Conservation (phyloP, 1,140 invertebrate genomes). For the Hypothenemus hampei region DNA sequence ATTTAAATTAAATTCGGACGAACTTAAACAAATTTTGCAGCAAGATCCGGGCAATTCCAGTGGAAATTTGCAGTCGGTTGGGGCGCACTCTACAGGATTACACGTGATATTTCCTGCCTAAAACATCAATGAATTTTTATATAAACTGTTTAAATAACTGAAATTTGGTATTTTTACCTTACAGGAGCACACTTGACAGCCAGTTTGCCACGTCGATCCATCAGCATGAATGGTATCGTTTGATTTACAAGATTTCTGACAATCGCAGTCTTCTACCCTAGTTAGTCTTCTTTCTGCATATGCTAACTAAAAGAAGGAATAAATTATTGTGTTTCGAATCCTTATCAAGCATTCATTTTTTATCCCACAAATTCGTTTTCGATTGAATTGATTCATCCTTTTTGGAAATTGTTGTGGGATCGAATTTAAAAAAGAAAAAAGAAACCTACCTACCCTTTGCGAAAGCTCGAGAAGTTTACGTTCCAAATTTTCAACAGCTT, state of each 20-base stretch:
- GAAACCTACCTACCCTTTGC: conserved; percentile 54
- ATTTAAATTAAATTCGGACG: conserved; percentile 45
- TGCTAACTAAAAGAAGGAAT: conserved; percentile 61
- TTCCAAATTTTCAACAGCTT: conserved; percentile 62
- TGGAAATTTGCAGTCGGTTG: conserved; percentile 72
- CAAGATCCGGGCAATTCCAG: conserved; percentile 71
- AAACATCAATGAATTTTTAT: conserved; percentile 37
- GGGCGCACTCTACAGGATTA: conserved; percentile 70
- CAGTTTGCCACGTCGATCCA: conserved; percentile 74
- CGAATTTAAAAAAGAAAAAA: conserved; percentile 23
- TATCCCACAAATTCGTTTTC: too few relatives aligned
- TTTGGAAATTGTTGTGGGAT: too few relatives aligned
- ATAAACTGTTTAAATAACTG: background rate
- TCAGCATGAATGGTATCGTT: conserved; percentile 71
- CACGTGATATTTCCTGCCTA: conserved; percentile 80
- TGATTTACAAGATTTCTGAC: conserved; percentile 76
- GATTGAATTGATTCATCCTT: too few relatives aligned
- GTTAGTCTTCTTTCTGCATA: conserved; percentile 69
- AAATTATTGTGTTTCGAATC: too few relatives aligned
- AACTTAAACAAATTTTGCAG: conserved; percentile 81
- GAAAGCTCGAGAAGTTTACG: conserved; percentile 63
- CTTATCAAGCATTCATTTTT: too few relatives aligned
- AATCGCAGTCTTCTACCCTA: conserved; percentile 81
- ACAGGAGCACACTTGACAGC: conserved; percentile 78
- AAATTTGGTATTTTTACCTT: conserved; percentile 52